A percentile compares a stretch with the other conserved stretches of the same genome.
Evolutionary conservation across 1,140 invertebrate genomes (phyloP).

Genomic region (Tetragnatha versicolor): DNA sequence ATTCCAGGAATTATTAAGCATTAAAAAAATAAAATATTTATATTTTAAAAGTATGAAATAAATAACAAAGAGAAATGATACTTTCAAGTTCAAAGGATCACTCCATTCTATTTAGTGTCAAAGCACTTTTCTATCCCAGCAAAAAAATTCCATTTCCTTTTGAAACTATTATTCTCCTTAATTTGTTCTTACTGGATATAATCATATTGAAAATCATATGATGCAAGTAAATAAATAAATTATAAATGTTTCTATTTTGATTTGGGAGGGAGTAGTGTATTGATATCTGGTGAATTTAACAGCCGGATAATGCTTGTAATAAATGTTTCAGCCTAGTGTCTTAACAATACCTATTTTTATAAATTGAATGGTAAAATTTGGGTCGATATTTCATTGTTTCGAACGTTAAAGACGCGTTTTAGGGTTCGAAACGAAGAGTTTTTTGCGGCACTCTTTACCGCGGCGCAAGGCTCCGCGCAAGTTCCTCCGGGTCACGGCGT

Average conservation of each 20-base stretch:
- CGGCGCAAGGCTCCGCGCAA: conserved; percentile 22
- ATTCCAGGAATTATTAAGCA: no score
- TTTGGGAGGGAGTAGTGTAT: conserved; percentile 31
- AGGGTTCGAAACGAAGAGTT: neutral
- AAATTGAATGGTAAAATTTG: neutral
- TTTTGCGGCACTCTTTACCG: conserved; percentile 14
- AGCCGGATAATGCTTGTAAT: conserved; percentile 25
- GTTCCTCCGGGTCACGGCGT: conserved; percentile 45
- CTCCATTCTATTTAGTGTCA: no score
- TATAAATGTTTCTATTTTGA: conserved; percentile 41
- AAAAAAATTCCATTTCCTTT: no score
- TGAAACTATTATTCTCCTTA: no score
- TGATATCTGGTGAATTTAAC: conserved; percentile 32
- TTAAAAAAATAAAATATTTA: no score
- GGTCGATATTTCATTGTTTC: neutral
- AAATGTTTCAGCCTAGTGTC: neutral
- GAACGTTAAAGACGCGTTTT: neutral
- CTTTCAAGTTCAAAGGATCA: no score
- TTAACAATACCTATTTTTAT: neutral
- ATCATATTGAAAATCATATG: no score
- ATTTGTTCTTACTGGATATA: no score
- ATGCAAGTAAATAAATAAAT: no score
- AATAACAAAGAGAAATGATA: no score
- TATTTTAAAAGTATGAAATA: no score
- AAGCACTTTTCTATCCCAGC: no score